Evolutionary conservation across 2,888 invertebrate species (phyloP), one percentile per base, ranked within the genome.

Genomic region (Apantesis nais): DNA sequence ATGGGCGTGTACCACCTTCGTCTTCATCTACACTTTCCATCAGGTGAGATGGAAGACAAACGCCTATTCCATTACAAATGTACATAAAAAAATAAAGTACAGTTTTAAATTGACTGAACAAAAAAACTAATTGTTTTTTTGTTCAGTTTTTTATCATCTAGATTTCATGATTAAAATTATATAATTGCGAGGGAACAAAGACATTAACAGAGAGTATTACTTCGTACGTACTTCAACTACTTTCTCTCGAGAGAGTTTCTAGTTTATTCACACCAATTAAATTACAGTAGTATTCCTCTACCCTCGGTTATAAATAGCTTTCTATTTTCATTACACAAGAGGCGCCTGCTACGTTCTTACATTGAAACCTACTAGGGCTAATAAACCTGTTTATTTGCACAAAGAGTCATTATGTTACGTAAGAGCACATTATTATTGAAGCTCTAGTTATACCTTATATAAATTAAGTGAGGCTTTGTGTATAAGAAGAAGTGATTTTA

Each of bases 381-480:
- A 65, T 65, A 25, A 5, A 44, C 16, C 44, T 61, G 48, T 69
- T 61, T 58, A n/a, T 69, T 65, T 65, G 14, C 34, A 61, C n/a
- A 65, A n/a, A 58, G 25, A 55, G 34, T 68, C 14, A 12, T 62
- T 48, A 62, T 0, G 4, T 58, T 55, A 25, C 3, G 44, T 58
- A 16, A 31, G n/a, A 60, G n/a, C 5, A 62, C 3, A n/a, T 61
- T 55, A 62, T 48, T 34, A 37, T 19, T 25, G 25, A 25, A 52
- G 11, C 29, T 58, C 29, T 25, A 29, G 58, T 58, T 58, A 19
- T 9, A 9, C 19, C 19, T 12, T n/a, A 48, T 67, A 52, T 62
- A 37, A 67, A 67, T 62, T 37, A 37, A 19, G 0, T 34, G 29
- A 66, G 55, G 55, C n/a, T 39, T 34, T 39, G 8, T 41, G 7